Conservation (phyloP, 2,888 invertebrate species). For the Polyommatus iphigenia region DNA sequence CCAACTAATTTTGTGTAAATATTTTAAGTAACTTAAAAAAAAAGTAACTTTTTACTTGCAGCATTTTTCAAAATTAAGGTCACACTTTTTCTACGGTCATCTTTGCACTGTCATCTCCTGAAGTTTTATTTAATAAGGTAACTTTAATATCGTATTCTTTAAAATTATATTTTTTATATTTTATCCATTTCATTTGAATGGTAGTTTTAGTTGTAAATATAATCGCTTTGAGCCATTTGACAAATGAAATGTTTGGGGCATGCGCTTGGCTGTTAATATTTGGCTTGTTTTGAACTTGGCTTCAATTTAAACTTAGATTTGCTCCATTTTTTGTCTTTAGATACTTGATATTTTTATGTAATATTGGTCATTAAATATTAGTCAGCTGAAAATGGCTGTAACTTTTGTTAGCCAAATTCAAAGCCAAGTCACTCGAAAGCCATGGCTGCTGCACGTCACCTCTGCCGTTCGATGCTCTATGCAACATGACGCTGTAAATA, state of each 20-base stretch:
- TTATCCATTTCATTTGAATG: background rate
- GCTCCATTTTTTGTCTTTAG: too few species aligned
- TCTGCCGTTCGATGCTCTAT: conserved; percentile 43
- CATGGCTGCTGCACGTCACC: conserved; percentile 36
- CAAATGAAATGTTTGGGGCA: conserved; percentile 38
- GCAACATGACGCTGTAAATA: conserved; percentile 39
- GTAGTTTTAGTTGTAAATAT: background rate
- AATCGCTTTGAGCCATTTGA: conserved; percentile 38
- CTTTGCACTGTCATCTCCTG: background rate
- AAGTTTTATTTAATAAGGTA: background rate
- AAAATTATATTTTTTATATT: background rate
- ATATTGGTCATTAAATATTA: too few species aligned
- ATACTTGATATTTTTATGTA: too few species aligned
- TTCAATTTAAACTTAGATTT: conserved; percentile 34
- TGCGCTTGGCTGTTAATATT: conserved; percentile 41
- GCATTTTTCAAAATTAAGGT: background rate
- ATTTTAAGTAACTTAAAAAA: conserved; percentile 3
- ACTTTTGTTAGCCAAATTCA: background rate
- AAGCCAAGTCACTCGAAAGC: conserved; percentile 3
- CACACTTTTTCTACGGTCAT: background rate
- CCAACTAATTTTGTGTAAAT: background rate
- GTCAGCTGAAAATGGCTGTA: background rate
- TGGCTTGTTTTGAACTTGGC: conserved; percentile 30
- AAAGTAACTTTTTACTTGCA: background rate
- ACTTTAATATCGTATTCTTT: background rate